A percentile compares a stretch with the other conserved stretches of the same genome.
Conservation (phyloP, 30 jellyfish, hydroid and myxozoan genomes). For the Phacellophora camtschatica region DNA sequence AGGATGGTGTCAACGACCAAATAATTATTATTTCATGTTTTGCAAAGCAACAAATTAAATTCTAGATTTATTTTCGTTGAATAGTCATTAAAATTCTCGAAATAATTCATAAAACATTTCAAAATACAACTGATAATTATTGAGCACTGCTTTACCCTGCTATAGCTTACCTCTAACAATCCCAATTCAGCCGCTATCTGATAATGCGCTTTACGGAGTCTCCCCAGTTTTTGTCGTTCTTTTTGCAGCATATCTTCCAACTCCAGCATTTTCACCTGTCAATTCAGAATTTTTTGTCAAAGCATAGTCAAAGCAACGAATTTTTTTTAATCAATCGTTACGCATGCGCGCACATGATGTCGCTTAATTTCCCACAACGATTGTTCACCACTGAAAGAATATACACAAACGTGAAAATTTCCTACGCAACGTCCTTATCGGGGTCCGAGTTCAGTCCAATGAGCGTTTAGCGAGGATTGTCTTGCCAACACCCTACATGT, state of each 20-base stretch:
- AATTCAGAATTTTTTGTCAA: not conserved
- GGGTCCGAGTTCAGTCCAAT: conserved; percentile 78
- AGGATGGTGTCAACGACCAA: too few species aligned
- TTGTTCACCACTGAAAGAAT: too few species aligned
- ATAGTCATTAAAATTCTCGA: too few species aligned
- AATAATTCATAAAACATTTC: too few species aligned
- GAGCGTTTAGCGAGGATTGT: conserved; percentile 86
- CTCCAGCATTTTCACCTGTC: conserved; percentile 90
- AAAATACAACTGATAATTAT: too few species aligned
- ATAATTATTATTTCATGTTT: too few species aligned
- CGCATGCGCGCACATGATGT: conserved; percentile 77
- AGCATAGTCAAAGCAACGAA: not conserved
- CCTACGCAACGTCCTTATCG: conserved; percentile 92
- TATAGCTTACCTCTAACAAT: too few species aligned
- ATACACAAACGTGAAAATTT: too few species aligned
- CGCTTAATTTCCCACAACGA: too few species aligned
- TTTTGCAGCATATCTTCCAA: conserved; percentile 86
- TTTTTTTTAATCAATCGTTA: not conserved
- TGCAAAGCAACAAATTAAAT: too few species aligned
- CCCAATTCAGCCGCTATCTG: conserved; percentile 94
- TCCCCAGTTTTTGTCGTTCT: conserved; percentile 92
- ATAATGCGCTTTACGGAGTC: conserved; percentile 88
- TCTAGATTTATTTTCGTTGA: too few species aligned
- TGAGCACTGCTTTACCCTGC: too few species aligned
- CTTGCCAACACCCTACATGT: conserved; percentile 78